Evolutionary conservation across 2,797 vertebrate species (phyloP).

Genomic region (Artibeus jamaicensis): DNA sequence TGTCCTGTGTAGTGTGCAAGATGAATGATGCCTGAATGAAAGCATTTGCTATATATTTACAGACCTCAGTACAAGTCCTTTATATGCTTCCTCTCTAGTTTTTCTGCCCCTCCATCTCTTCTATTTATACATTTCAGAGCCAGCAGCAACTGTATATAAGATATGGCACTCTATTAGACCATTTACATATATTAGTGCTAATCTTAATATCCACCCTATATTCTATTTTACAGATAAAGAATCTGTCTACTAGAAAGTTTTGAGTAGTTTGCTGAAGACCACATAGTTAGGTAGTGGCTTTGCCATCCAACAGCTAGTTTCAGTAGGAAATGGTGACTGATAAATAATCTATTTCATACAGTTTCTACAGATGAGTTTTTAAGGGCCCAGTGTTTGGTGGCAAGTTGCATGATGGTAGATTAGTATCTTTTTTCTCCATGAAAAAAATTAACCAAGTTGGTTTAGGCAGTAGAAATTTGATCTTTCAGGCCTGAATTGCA

Average conservation of each 20-base stretch:
- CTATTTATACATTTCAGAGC: not conserved
- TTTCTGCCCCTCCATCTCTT: not conserved
- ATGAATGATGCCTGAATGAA: not conserved
- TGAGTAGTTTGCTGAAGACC: not conserved
- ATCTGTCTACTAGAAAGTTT: not conserved
- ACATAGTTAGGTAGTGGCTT: not conserved
- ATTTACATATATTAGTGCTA: not conserved
- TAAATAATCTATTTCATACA: not conserved
- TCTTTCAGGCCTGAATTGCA: not conserved
- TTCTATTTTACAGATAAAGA: not conserved
- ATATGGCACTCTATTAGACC: not conserved
- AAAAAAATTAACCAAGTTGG: not conserved
- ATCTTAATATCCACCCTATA: not conserved
- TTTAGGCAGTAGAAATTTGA: not conserved
- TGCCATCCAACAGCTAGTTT: not conserved
- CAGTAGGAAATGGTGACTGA: not conserved
- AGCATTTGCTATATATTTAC: not conserved
- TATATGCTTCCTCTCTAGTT: not conserved
- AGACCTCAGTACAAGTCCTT: not conserved
- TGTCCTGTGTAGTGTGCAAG: not conserved
- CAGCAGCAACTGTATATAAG: not conserved
- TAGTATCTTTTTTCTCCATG: not conserved
- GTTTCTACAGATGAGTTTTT: not conserved
- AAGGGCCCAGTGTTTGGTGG: not conserved
- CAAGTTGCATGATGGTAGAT: not conserved